These are phyloP conservation scores for Mizuhopecten yessoensis DNA, from an alignment of 1,140 invertebrate genomes.

Conservation along the genomic window DNA sequence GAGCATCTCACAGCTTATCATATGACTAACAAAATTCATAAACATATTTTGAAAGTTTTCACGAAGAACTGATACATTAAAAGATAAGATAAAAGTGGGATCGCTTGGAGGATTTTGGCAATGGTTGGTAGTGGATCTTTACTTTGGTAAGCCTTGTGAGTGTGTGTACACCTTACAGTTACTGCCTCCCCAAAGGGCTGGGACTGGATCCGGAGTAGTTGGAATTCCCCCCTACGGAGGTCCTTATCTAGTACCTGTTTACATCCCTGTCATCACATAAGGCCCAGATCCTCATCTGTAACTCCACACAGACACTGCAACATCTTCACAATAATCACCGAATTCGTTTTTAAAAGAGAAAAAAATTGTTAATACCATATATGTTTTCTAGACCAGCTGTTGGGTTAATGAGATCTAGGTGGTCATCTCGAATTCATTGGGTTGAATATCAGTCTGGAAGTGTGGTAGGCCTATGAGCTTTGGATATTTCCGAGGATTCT, in stretches of 20 bases:
- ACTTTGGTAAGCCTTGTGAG: background rate
- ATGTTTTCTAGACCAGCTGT: background rate
- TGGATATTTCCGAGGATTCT: background rate
- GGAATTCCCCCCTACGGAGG: background rate
- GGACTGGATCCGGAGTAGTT: no score
- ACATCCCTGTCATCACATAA: no score
- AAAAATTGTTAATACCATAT: background rate
- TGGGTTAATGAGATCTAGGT: background rate
- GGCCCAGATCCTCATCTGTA: background rate
- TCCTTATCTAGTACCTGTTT: background rate
- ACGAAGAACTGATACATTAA: constrained; percentile 29
- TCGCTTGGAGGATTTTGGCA: constrained; percentile 6
- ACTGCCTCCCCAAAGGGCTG: background rate
- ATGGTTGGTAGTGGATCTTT: background rate
- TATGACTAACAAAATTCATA: constrained; percentile 40
- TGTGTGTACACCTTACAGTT: background rate
- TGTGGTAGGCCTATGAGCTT: background rate
- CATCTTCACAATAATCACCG: background rate
- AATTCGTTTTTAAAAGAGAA: background rate
- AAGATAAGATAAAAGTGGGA: constrained; percentile 32
- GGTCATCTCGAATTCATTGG: background rate
- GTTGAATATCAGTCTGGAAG: background rate
- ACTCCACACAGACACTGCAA: background rate
- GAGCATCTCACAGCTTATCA: background rate
- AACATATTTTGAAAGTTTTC: constrained; percentile 40